phyloP scores from a whole-genome alignment of 1,140 invertebrate species.

The Amyelois transitella region DNA sequence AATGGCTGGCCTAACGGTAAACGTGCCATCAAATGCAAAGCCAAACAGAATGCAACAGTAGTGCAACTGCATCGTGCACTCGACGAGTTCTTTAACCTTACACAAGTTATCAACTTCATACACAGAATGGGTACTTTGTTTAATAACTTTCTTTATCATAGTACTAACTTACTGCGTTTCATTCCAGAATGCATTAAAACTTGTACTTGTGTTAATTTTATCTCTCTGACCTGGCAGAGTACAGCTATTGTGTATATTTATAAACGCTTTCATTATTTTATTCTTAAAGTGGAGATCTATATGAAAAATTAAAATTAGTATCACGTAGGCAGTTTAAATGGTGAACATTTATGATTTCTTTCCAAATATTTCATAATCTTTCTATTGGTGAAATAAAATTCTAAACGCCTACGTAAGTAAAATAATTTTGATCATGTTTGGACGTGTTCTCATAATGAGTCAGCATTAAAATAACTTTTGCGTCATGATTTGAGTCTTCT shows the following conservation, averaged over 20 bases:
- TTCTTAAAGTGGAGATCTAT: too few species aligned
- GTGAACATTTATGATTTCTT: too few species aligned
- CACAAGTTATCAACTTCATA: conserved; percentile 39
- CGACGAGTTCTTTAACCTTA: conserved; percentile 55
- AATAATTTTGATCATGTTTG: too few species aligned
- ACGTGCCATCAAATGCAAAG: conserved; percentile 37
- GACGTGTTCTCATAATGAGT: too few species aligned
- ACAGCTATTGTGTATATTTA: not conserved
- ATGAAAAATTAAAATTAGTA: too few species aligned
- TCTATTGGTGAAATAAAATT: too few species aligned
- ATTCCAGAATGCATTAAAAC: conserved; percentile 53
- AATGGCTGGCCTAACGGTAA: conserved; percentile 52
- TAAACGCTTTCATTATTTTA: not conserved
- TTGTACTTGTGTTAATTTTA: conserved; percentile 40
- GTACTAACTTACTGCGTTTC: conserved; percentile 18
- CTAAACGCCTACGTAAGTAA: too few species aligned
- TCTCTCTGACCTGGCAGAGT: conserved; percentile 43
- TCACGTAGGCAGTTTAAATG: too few species aligned
- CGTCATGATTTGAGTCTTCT: too few species aligned
- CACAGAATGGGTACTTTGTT: conserved; percentile 39
- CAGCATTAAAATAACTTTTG: too few species aligned
- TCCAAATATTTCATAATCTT: too few species aligned
- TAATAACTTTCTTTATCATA: conserved; percentile 15
- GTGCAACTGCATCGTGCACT: conserved; percentile 31
- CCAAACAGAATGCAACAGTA: conserved; percentile 46